A percentile compares a stretch with the other conserved stretches of the same genome.
phyloP scores from a whole-genome alignment of 2,113 vertebrate species.

The Hydrochoerus hydrochaeris region DNA sequence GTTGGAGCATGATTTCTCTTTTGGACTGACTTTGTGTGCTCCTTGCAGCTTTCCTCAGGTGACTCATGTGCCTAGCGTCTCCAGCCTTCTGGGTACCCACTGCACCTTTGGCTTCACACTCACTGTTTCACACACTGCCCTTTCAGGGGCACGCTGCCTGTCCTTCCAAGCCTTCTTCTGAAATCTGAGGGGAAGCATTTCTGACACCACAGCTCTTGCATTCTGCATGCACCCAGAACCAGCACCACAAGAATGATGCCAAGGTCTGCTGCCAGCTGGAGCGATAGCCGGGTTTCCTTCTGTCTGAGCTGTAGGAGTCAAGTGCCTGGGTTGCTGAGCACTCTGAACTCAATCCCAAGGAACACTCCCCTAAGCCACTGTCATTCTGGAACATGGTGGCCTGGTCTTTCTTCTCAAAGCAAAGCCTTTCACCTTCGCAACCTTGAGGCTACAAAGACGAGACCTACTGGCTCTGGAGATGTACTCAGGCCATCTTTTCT shows the following conservation, averaged over 20 bases:
- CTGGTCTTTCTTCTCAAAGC: not conserved
- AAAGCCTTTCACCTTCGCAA: not conserved
- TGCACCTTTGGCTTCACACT: not conserved
- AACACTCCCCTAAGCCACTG: not conserved
- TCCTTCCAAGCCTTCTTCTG: not conserved
- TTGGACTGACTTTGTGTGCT: not conserved
- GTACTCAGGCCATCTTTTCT: not conserved
- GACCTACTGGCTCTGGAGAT: not conserved
- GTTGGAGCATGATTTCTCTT: not conserved
- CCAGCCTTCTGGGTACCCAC: not conserved
- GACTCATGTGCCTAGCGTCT: not conserved
- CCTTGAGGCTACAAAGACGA: not conserved
- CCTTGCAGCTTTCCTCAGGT: not conserved
- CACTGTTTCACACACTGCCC: not conserved
- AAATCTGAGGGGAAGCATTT: not conserved
- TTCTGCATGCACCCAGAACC: not conserved
- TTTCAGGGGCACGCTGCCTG: not conserved
- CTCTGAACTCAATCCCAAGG: not conserved
- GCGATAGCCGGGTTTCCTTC: not conserved
- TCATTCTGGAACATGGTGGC: not conserved
- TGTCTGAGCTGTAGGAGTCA: not conserved
- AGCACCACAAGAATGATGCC: not conserved
- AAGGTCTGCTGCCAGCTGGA: not conserved
- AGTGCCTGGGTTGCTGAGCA: not conserved
- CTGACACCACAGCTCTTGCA: not conserved